Base-by-base conservation (phyloP, 2,888 invertebrate genomes). In the Itoplectis maculator region DNA sequence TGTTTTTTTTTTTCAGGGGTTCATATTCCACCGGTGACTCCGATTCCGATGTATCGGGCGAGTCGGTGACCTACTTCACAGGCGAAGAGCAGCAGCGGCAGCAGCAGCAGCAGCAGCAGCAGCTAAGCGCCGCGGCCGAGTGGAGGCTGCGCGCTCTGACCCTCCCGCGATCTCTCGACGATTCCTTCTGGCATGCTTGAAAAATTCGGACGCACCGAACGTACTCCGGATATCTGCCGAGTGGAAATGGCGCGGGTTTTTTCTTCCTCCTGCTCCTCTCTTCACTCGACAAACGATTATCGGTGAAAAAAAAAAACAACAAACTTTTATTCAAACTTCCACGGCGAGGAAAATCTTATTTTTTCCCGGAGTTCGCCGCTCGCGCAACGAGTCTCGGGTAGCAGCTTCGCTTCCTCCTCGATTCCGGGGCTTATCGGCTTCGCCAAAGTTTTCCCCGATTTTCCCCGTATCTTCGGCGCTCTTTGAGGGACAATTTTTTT, bases 61-160 rank as follows among this genome's bases (percentile, higher is more conserved):
- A 73, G 76, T 80, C 79, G 73, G 76, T 80, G 82, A 80, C 76
- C 82, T 68, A 82, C 61, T 76, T 82, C 42, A n/a, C n/a, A 68
- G 47, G 61, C 76, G 75, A 45, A 61, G 68, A 29, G 29, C 3
- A 29, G 29, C 29, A 77, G 66, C n/a, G n/a, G n/a, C n/a, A n/a
- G n/a, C n/a, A n/a, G n/a, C n/a, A n/a, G n/a, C n/a, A n/a, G n/a
- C n/a, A n/a, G n/a, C n/a, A n/a, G n/a, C n/a, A n/a, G n/a, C n/a
- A 80, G 63, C 59, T 61, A 42, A 73, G 54, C 40, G 37, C 66
- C 80, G 6, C 23, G 56, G 66, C 18, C 37, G 51, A 51, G 59
- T 37, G 42, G 37, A 49, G 42, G 37, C 61, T 69, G 70, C 76
- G 66, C 70, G 70, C 76, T 61, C 61, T 63, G 79, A 73, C 80